Conservation (phyloP, 2,113 vertebrate genomes). For the Pithys albifrons region DNA sequence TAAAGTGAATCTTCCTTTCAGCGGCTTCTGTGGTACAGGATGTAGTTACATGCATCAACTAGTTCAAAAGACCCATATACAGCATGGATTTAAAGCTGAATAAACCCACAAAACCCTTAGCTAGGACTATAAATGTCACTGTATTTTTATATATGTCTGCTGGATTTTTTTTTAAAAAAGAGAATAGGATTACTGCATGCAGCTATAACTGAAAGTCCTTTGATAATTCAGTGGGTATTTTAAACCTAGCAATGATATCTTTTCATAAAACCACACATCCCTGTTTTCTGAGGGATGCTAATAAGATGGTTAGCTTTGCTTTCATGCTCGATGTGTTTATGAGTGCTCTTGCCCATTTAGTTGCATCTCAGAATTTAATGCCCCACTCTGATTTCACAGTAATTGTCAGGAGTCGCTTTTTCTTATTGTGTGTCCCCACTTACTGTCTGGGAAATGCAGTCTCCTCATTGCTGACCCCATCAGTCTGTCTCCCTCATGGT, state of each 20-base stretch:
- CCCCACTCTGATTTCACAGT: constrained; percentile 43
- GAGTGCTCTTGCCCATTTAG: constrained; percentile 46
- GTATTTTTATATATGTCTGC: constrained; percentile 49
- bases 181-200: constrained; percentile 31
- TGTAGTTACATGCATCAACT: constrained; percentile 61
- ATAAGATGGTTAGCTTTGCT: constrained; percentile 59
- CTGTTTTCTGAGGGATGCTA: constrained; percentile 53
- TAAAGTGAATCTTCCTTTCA: constrained; percentile 56
- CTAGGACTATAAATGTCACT: constrained; percentile 60
- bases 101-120: constrained; percentile 59
- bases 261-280: constrained; percentile 62
- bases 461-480: constrained; percentile 56
- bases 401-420: constrained; percentile 39
- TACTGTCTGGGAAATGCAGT: constrained; percentile 38
- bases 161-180: constrained; percentile 3
- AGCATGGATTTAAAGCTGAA: constrained; percentile 59
- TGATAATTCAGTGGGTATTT: constrained; percentile 55
- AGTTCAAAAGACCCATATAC: constrained; percentile 55
- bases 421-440: background rate
- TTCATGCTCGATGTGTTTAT: constrained; percentile 54
- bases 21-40: constrained; percentile 52
- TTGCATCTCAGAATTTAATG: constrained; percentile 35
- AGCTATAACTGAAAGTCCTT: constrained; percentile 52
- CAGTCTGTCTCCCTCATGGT: constrained; percentile 37
- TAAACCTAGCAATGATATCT: constrained; percentile 63